A percentile compares a stretch with the other conserved stretches of the same genome.
phyloP scores from a whole-genome alignment of 2,888 invertebrate genomes.

The Tetrapedia diversipes region DNA sequence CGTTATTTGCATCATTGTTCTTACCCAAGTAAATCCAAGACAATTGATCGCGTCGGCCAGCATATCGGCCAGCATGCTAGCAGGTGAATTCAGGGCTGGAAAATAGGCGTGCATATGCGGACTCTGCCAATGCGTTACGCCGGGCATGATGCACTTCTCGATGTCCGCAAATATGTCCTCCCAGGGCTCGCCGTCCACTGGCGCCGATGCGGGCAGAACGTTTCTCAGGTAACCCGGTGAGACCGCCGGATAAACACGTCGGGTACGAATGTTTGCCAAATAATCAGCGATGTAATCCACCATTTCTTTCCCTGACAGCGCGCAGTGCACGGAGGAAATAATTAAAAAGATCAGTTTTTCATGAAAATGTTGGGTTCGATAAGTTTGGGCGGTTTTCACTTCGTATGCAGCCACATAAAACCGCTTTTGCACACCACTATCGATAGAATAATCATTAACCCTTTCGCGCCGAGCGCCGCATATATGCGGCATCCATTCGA shows the following conservation, averaged over 20 bases:
- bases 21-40: constrained; percentile 98
- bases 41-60: constrained; percentile 97
- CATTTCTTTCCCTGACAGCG: constrained; percentile 94
- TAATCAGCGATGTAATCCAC: constrained; percentile 99
- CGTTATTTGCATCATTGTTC: constrained; percentile 64
- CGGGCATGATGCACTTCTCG: constrained; percentile 97
- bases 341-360: not conserved
- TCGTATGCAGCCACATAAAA: too few species aligned
- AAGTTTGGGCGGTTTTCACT: too few species aligned
- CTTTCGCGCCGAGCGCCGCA: too few species aligned
- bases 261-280: constrained; percentile 93
- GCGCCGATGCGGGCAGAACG: constrained; percentile 93
- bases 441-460: too few species aligned
- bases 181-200: constrained; percentile 94
- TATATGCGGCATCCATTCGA: too few species aligned
- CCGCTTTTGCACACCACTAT: too few species aligned
- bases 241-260: constrained; percentile 96
- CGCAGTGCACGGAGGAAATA: not conserved
- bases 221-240: constrained; percentile 97
- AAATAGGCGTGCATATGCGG: constrained; percentile 99
- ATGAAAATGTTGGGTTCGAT: too few species aligned
- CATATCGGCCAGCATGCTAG: constrained; percentile 98
- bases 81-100: constrained; percentile 96
- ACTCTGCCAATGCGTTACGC: constrained; percentile 98
- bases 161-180: constrained; percentile 96